phyloP scores from a whole-genome alignment of 2,113 vertebrate genomes.

The Sphaerodactylus townsendi region DNA sequence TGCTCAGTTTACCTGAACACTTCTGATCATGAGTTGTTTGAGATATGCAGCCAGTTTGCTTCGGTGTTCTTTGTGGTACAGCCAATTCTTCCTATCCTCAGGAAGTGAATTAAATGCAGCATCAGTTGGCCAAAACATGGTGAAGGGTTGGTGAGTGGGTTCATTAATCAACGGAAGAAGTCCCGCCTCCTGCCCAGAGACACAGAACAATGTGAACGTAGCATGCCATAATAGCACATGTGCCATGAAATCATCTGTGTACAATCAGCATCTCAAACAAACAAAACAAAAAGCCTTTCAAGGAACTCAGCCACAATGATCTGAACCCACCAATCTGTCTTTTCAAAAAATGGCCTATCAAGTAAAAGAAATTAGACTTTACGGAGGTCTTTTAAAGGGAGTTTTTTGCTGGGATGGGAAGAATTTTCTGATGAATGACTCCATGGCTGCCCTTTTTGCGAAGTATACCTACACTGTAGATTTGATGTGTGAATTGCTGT shows the following conservation, averaged over 20 bases:
- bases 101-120: conserved; percentile 78
- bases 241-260: neutral
- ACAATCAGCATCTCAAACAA: neutral
- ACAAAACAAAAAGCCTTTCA: neutral
- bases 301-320: neutral
- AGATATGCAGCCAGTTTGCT: conserved; percentile 82
- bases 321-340: too few species aligned
- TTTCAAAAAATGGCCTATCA: neutral
- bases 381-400: neutral
- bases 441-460: neutral
- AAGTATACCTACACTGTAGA: neutral
- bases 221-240: neutral
- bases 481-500: neutral
- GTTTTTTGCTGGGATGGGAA: neutral
- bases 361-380: neutral
- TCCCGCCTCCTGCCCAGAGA: conserved; percentile 74
- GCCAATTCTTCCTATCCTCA: conserved; percentile 77
- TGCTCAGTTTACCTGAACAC: conserved; percentile 68
- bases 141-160: conserved; percentile 81
- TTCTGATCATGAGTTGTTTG: conserved; percentile 87
- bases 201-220: neutral
- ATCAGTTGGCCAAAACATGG: conserved; percentile 93
- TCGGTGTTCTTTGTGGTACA: conserved; percentile 83
- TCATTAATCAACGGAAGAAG: conserved; percentile 79
- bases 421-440: neutral